Percentiles rank a stretch among this genome's conserved stretches.
Conservation (phyloP, 2,113 vertebrate species). For the Epinephelus lanceolatus region DNA sequence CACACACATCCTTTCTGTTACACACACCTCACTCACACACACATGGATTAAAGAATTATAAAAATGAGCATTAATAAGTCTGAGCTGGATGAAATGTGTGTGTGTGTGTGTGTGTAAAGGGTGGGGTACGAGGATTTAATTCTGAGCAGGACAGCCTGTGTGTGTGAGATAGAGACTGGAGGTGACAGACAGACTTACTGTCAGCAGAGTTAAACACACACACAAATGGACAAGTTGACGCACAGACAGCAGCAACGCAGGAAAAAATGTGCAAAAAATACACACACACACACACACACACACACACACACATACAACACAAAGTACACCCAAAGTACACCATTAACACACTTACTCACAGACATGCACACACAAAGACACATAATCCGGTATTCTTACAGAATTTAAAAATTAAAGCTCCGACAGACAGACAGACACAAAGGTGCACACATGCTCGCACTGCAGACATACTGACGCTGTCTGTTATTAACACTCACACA, state of each 20-base stretch:
- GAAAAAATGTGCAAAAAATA: neutral
- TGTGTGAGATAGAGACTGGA: conserved; percentile 69
- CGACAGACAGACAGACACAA: conserved; percentile 10
- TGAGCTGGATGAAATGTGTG: conserved; percentile 38
- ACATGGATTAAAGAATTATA: conserved; percentile 64
- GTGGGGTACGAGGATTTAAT: conserved; percentile 46
- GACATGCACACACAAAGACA: conserved; percentile 6
- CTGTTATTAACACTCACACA: neutral
- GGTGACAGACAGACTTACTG: conserved; percentile 69
- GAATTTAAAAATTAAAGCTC: conserved; percentile 35
- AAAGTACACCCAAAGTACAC: neutral
- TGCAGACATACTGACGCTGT: conserved; percentile 26
- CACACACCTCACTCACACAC: conserved; percentile 48
- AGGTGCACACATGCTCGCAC: conserved; percentile 13
- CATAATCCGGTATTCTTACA: neutral
- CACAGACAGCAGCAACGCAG: neutral
- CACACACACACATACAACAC: neutral
- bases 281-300: neutral
- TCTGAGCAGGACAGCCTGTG: conserved; percentile 55
- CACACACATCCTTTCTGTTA: conserved; percentile 6
- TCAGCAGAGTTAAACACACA: conserved; percentile 54
- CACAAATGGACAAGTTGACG: neutral
- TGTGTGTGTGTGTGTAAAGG: conserved; percentile 2
- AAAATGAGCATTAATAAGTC: conserved; percentile 54
- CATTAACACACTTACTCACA: neutral